These are phyloP conservation scores for Otus sunia DNA, from an alignment of 2,113 vertebrate species.

Conservation along the genomic window DNA sequence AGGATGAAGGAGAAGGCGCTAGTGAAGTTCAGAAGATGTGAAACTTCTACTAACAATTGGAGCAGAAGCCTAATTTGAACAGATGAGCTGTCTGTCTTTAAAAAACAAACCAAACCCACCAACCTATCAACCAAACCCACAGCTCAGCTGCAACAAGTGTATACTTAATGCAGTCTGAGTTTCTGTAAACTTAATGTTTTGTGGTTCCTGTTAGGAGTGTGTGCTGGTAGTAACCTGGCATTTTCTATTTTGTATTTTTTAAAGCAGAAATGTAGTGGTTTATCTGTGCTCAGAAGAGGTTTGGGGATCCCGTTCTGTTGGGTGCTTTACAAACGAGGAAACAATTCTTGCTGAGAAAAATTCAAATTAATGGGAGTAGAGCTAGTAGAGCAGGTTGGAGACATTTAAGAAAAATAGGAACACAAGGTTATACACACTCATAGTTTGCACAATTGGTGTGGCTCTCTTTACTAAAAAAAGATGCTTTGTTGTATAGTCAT, in stretches of 20 bases:
- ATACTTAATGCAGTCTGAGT: neutral
- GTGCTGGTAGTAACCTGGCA: neutral
- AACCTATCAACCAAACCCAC: too few species aligned
- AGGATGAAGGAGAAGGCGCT: neutral
- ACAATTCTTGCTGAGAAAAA: neutral
- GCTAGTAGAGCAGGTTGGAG: neutral
- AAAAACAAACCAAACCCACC: neutral
- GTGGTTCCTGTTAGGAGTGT: neutral
- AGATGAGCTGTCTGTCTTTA: neutral
- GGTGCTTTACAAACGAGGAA: neutral
- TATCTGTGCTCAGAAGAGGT: neutral
- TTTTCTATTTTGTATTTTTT: neutral
- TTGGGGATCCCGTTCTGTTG: neutral
- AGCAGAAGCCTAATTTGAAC: neutral
- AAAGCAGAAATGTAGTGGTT: neutral
- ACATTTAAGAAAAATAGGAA: neutral
- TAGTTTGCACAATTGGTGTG: fast-evolving
- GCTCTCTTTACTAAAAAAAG: neutral
- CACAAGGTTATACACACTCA: neutral
- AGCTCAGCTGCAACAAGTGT: neutral
- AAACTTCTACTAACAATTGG: neutral
- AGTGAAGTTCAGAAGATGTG: neutral
- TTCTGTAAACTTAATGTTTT: neutral
- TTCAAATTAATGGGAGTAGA: neutral
- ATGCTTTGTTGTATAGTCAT: neutral